Evolutionary conservation across 2,797 vertebrate genomes (phyloP).

Genomic region (Hemitrygon akajei): DNA sequence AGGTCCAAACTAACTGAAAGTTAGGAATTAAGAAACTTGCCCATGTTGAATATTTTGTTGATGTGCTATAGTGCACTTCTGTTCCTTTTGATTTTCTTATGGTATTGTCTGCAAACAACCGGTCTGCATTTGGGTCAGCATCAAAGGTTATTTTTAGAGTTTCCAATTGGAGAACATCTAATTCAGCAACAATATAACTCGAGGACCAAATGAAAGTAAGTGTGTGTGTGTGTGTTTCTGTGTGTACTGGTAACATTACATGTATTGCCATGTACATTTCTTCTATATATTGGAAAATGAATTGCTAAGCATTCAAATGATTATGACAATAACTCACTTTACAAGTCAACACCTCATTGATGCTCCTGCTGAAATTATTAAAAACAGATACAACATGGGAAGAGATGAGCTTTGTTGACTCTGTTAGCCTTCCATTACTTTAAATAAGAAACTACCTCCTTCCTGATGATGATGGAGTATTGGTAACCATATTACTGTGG

Average conservation of each 20-base stretch:
- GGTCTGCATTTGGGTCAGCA: background rate
- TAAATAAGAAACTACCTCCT: background rate
- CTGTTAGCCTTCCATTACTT: background rate
- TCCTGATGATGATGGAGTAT: background rate
- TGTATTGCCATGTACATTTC: background rate
- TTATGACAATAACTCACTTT: background rate
- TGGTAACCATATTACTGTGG: background rate
- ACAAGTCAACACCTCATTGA: background rate
- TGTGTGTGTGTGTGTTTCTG: background rate
- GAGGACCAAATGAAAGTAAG: background rate
- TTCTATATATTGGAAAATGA: background rate
- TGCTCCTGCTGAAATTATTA: background rate
- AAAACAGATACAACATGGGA: background rate
- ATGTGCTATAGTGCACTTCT: background rate
- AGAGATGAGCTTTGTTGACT: background rate
- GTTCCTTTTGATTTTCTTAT: background rate
- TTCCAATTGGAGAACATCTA: background rate
- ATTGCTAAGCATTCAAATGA: background rate
- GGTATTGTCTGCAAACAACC: background rate
- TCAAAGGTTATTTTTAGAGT: background rate
- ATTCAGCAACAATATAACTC: background rate
- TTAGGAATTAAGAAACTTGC: background rate
- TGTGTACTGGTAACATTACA: background rate
- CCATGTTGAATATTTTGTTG: background rate
- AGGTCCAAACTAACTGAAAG: background rate